Conservation (phyloP, 2,797 vertebrate genomes). For the Myotis daubentonii region DNA sequence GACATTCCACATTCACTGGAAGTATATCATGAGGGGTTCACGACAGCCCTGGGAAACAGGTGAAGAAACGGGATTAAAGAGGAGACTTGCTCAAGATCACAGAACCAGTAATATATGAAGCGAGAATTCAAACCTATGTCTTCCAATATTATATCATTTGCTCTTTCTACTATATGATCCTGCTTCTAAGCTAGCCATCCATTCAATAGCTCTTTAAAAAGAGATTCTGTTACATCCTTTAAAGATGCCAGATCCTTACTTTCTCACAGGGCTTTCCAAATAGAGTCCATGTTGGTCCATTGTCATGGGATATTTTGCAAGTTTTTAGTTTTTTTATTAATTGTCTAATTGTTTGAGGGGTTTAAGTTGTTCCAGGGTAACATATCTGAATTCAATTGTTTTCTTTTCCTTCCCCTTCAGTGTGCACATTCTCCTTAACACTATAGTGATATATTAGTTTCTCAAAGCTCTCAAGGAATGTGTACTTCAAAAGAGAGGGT, state of each 20-base stretch:
- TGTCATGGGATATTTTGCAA: slow-evolving; percentile 60
- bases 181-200: neutral
- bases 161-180: slow-evolving; percentile 14
- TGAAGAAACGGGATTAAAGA: neutral
- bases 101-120: neutral
- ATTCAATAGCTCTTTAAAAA: slow-evolving; percentile 33
- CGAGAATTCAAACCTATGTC: slow-evolving; percentile 18
- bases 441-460: neutral
- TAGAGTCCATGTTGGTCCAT: neutral
- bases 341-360: neutral
- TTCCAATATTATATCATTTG: neutral
- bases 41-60: neutral
- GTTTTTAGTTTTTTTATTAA: slow-evolving; percentile 51
- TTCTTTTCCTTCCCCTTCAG: neutral
- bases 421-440: neutral
- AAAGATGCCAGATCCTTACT: slow-evolving; percentile 54
- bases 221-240: slow-evolving; percentile 61
- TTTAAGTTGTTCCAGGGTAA: slow-evolving; percentile 21
- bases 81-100: neutral
- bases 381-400: slow-evolving; percentile 1
- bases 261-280: slow-evolving; percentile 71
- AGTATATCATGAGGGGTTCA: neutral
- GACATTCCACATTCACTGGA: neutral
- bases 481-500: neutral
- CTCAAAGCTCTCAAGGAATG: neutral